These are phyloP conservation scores for Sylvicola cinctus DNA, from an alignment of 2,888 invertebrate species.

Conservation along the genomic window DNA sequence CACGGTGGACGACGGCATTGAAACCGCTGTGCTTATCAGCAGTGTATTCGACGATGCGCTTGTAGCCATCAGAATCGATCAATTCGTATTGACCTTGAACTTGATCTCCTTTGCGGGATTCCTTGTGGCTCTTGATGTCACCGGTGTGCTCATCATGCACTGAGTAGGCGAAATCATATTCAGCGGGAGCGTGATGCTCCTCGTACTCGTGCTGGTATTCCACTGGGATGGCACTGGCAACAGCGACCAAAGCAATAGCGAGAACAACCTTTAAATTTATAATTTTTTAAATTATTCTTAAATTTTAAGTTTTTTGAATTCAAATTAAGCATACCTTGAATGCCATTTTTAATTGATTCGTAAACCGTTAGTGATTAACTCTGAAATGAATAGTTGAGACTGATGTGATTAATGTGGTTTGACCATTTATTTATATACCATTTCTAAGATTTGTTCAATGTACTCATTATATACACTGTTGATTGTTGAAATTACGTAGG, in stretches of 20 bases:
- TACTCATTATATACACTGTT: too few species aligned
- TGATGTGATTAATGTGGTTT: too few species aligned
- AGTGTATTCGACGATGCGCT: constrained; percentile 23
- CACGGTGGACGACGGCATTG: constrained; percentile 24
- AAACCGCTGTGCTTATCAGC: constrained; percentile 24
- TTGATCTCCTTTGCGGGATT: constrained; percentile 21
- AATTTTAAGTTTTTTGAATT: not conserved
- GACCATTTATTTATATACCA: too few species aligned
- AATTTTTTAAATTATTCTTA: not conserved
- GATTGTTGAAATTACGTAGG: too few species aligned
- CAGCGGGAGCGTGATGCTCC: constrained; percentile 13
- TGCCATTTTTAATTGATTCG: not conserved
- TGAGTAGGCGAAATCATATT: constrained; percentile 18
- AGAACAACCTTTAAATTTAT: not conserved
- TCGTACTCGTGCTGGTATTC: constrained; percentile 1
- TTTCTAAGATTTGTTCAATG: too few species aligned
- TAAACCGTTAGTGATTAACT: too few species aligned
- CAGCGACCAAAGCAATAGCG: not conserved
- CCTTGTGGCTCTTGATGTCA: constrained; percentile 22
- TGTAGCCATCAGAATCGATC: constrained; percentile 22
- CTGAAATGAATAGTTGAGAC: too few species aligned
- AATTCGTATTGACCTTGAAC: constrained; percentile 23
- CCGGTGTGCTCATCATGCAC: constrained; percentile 21
- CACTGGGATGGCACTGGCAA: not conserved
- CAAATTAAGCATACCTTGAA: not conserved